Evolutionary conservation across 2,888 invertebrate species (phyloP), one percentile per base, ranked within the genome.

Genomic region (Apodemia zela): DNA sequence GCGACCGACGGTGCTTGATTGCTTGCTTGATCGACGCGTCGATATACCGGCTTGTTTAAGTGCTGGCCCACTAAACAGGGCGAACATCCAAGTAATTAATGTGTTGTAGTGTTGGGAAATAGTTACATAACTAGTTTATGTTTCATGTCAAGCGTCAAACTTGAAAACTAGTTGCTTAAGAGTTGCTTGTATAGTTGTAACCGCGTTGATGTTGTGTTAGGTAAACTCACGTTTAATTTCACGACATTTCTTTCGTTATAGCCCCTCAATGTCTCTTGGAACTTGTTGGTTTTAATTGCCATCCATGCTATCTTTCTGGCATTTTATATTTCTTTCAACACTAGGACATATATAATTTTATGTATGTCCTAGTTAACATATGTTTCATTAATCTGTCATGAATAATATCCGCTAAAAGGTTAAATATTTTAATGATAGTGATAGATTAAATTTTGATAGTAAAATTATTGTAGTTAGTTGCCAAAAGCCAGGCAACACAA

Each of bases 1-100:
- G 62, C 57, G 58, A 73, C 70, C 71, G 67, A 74, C 66, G 73
- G 66, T 63, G 62, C 57, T 58, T 58, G 57, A 63, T 13, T 45
- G 51, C 61, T 59, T 47, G 62, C 18, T 54, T 54, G 54, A 54
- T 54, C 25, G 54, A 54, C 54, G 54, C 54, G 25, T 15, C 21
- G 54, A 54, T 54, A 45, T 25, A 15, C 54, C 25, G 6, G 54
- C 54, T 15, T 54, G 54, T 25, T 54, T 54, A 25, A 15, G 25
- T 25, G 25, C 54, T 25, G 54, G 54, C 54, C 21, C 13, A 18
- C 21, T 25, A 54, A 54, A 54, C 54, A 54, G 54, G 54, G 25
- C 54, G 54, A 54, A 25, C 54, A 54, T 54, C 54, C 54, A 54
- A 54, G 54, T 54, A 54, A 54, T 54, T 54, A 54, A 54, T 54